Evolutionary conservation across 2,797 vertebrate genomes (phyloP).

Genomic region (Chiloscyllium punctatum): DNA sequence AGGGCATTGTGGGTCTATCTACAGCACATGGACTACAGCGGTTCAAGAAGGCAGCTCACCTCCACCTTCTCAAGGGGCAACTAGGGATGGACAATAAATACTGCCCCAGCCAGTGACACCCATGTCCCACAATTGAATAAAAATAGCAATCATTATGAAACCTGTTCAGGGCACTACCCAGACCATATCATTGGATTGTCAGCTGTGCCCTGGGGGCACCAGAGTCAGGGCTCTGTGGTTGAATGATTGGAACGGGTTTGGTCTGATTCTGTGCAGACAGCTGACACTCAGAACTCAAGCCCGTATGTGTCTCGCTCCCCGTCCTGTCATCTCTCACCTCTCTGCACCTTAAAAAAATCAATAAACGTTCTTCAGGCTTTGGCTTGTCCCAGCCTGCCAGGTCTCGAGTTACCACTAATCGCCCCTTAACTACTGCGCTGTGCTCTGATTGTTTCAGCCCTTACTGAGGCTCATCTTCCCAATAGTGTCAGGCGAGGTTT

Average conservation of each 20-base stretch:
- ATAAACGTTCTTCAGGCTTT: neutral
- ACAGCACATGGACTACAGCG: too few relatives aligned
- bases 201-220: too few relatives aligned
- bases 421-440: neutral
- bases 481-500: neutral
- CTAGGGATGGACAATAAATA: too few relatives aligned
- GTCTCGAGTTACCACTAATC: conserved; percentile 4
- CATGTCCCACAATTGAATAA: too few relatives aligned
- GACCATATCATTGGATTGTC: neutral
- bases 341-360: neutral
- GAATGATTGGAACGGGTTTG: neutral
- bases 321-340: neutral
- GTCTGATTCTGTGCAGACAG: neutral
- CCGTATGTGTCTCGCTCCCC: neutral
- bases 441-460: conserved; percentile 10
- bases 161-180: neutral
- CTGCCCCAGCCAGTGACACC: too few relatives aligned
- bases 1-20: too few relatives aligned
- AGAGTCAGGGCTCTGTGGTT: too few relatives aligned
- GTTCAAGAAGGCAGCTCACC: too few relatives aligned
- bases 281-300: neutral
- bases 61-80: too few relatives aligned
- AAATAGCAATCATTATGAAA: neutral
- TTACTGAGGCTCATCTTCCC: neutral
- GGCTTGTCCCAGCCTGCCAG: neutral